Conservation (phyloP, 2,113 vertebrate genomes). For the Albula goreensis region DNA sequence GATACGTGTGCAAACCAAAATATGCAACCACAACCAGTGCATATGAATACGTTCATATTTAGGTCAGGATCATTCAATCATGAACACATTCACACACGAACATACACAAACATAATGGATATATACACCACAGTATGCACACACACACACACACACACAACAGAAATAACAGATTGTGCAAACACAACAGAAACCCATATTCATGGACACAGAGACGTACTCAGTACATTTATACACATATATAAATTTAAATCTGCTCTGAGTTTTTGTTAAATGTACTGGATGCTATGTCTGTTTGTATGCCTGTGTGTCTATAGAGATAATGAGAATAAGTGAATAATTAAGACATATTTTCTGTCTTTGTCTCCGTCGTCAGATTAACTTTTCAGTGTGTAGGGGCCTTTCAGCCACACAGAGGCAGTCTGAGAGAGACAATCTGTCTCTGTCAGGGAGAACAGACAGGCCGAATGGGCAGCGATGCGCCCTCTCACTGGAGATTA, state of each 20-base stretch:
- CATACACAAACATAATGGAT: constrained; percentile 20
- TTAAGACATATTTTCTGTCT: constrained; percentile 2
- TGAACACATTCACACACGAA: background rate
- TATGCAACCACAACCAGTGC: too few species aligned
- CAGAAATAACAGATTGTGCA: background rate
- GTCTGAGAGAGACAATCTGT: constrained; percentile 41
- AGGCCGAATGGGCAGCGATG: background rate
- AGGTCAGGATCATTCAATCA: too few species aligned
- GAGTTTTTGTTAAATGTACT: background rate
- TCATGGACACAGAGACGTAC: too few species aligned
- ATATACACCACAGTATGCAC: background rate
- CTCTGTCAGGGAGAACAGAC: constrained; percentile 36
- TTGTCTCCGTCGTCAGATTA: constrained; percentile 16
- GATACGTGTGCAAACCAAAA: too few species aligned
- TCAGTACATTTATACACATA: constrained; percentile 10
- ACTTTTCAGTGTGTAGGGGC: constrained; percentile 24
- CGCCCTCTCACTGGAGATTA: constrained; percentile 24
- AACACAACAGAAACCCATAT: background rate
- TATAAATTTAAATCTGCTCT: background rate
- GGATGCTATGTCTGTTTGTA: too few species aligned
- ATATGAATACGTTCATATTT: too few species aligned
- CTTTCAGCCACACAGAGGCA: constrained; percentile 28
- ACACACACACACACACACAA: constrained; percentile 1
- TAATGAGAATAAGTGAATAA: constrained; percentile 16
- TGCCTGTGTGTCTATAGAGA: background rate